Evolutionary conservation across 2,113 vertebrate species (phyloP).

Genomic region (Hippocampus comes): DNA sequence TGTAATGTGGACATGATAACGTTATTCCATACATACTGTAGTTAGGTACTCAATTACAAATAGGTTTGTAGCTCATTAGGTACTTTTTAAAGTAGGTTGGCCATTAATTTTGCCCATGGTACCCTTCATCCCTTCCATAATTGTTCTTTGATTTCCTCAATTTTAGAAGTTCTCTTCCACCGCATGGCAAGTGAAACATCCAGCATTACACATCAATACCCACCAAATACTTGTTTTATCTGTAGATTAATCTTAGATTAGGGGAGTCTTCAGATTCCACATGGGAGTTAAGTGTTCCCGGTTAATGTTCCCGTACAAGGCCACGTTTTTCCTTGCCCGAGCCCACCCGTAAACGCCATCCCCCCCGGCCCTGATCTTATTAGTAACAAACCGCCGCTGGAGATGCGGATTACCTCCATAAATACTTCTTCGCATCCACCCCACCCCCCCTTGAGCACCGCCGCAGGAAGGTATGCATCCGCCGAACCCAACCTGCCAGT

Average conservation of each 20-base stretch:
- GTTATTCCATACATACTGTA: no score
- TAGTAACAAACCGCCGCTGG: conserved; percentile 31
- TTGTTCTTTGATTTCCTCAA: not conserved
- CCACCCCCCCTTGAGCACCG: conserved; percentile 20
- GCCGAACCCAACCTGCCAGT: conserved; percentile 39
- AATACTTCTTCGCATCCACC: conserved; percentile 38
- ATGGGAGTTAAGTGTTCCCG: conserved; percentile 14
- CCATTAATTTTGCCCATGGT: not conserved
- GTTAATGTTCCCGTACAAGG: conserved; percentile 32
- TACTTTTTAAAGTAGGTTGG: not conserved
- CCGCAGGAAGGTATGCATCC: conserved; percentile 52
- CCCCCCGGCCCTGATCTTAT: conserved; percentile 23
- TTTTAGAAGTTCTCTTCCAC: not conserved
- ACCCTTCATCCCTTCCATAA: not conserved
- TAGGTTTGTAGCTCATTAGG: not conserved
- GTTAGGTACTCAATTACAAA: no score
- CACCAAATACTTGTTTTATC: conserved; percentile 4
- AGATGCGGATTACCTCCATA: conserved; percentile 53
- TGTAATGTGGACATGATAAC: no score
- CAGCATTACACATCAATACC: not conserved
- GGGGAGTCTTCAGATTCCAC: conserved; percentile 27
- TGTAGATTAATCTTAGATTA: conserved; percentile 2
- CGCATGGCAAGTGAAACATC: not conserved
- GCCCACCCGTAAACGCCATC: conserved; percentile 29
- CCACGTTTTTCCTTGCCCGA: conserved; percentile 8